Percentiles rank a stretch among this genome's conserved stretches.
Conservation (phyloP, 1,140 invertebrate genomes). For the Lepidurus couesii region DNA sequence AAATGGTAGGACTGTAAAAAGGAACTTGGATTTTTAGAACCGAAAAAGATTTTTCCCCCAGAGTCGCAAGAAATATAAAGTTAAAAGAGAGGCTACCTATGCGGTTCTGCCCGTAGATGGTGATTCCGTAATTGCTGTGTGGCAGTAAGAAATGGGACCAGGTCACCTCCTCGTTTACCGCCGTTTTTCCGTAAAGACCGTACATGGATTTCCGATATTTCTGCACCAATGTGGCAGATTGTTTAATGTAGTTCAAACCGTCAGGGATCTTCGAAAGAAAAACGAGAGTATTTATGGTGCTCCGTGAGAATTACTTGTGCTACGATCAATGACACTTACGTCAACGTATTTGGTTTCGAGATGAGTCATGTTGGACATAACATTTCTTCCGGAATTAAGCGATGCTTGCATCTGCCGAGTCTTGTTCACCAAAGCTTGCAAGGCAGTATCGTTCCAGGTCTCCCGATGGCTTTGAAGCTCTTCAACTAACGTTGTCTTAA, state of each 20-base stretch:
- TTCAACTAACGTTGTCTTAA: background rate
- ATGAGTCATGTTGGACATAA: background rate
- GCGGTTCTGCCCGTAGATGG: background rate
- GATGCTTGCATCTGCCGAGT: background rate
- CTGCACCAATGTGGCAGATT: background rate
- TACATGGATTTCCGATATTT: background rate
- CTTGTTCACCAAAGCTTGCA: background rate
- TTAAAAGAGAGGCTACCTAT: background rate
- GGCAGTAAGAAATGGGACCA: conserved; percentile 7
- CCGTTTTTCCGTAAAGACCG: background rate
- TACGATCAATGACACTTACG: background rate
- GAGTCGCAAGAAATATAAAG: background rate
- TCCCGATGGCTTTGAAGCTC: background rate
- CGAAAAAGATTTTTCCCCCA: background rate
- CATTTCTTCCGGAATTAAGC: background rate
- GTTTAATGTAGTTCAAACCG: background rate
- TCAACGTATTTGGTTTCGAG: background rate
- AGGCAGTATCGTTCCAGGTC: background rate
- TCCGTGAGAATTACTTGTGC: background rate
- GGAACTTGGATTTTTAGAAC: background rate
- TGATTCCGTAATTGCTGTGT: conserved; percentile 12
- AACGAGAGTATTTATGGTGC: background rate
- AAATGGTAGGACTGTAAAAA: background rate
- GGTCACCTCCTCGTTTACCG: background rate
- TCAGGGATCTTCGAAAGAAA: background rate